These are phyloP conservation scores for Catharus fuscescens DNA, from an alignment of 2,113 vertebrate genomes.

Conservation along the genomic window DNA sequence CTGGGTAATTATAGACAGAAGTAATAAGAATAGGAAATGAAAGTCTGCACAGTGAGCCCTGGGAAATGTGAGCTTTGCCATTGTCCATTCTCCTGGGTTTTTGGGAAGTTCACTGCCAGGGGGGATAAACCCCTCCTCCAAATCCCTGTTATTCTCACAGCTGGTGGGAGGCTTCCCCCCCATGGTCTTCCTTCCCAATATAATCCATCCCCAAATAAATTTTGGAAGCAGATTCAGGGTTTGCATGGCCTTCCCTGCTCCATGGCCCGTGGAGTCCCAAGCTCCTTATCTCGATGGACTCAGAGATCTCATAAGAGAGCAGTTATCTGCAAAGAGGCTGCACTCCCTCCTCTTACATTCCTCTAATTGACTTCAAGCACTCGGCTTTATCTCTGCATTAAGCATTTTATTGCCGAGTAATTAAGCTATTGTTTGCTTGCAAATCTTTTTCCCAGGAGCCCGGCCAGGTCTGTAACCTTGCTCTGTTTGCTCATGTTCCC, in stretches of 20 bases:
- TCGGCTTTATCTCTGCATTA: constrained; percentile 31
- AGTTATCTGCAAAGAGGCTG: constrained; percentile 11
- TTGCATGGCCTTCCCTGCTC: not conserved
- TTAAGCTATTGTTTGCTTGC: constrained; percentile 21
- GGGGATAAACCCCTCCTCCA: not conserved
- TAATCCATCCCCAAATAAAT: not conserved
- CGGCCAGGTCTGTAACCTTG: not conserved
- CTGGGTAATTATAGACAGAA: constrained; percentile 14
- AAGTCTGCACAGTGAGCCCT: not conserved
- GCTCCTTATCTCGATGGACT: not conserved
- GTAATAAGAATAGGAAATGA: not conserved
- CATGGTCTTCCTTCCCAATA: not conserved
- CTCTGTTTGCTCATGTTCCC: constrained; percentile 40
- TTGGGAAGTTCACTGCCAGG: not conserved
- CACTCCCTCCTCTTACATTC: not conserved
- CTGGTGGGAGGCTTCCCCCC: not conserved
- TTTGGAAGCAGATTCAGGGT: not conserved
- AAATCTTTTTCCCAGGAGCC: constrained; percentile 12
- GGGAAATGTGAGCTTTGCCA: not conserved
- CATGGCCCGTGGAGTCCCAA: not conserved
- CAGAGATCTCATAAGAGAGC: not conserved
- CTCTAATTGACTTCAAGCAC: constrained; percentile 43
- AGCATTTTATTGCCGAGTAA: constrained; percentile 39
- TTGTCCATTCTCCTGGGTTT: not conserved
- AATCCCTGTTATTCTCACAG: not conserved